phyloP scores from a whole-genome alignment of 92 coral and sea anemone genomes.

The Epizoanthus ramosus region DNA sequence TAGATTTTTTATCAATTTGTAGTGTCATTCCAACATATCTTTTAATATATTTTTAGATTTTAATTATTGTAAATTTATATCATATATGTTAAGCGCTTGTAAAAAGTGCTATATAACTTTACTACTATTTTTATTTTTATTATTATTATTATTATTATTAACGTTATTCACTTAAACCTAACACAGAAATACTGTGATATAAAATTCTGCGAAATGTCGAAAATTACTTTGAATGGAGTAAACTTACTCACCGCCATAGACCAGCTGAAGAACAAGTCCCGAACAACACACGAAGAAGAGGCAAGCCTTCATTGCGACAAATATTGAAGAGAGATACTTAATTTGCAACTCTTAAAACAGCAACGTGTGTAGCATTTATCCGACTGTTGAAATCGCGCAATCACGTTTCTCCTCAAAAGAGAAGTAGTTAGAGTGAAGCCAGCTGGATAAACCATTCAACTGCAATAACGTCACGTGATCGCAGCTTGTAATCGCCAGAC shows the following conservation, averaged over 20 bases:
- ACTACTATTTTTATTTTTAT: too few relatives aligned
- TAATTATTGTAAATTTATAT: too few relatives aligned
- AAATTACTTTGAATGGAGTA: neutral
- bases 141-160: too few relatives aligned
- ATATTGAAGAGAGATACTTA: neutral
- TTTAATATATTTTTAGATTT: too few relatives aligned
- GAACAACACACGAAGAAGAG: constrained; percentile 1
- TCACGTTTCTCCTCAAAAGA: neutral
- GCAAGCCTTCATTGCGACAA: constrained; percentile 5
- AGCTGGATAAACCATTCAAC: constrained; percentile 23
- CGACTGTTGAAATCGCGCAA: too few relatives aligned
- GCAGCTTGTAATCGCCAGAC: neutral
- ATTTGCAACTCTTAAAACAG: neutral
- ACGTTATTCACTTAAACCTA: too few relatives aligned
- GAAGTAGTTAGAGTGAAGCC: neutral
- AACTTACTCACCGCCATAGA: neutral
- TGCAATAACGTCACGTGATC: neutral
- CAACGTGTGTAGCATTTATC: neutral
- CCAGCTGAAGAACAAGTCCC: neutral
- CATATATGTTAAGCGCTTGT: too few relatives aligned
- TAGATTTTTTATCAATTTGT: too few relatives aligned
- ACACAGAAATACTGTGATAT: too few relatives aligned
- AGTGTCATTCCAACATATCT: too few relatives aligned
- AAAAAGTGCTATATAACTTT: too few relatives aligned
- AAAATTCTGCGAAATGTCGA: too few relatives aligned